These are phyloP conservation scores for Atherinomorus stipes DNA, from an alignment of 2,113 vertebrate genomes.

Conservation along the genomic window DNA sequence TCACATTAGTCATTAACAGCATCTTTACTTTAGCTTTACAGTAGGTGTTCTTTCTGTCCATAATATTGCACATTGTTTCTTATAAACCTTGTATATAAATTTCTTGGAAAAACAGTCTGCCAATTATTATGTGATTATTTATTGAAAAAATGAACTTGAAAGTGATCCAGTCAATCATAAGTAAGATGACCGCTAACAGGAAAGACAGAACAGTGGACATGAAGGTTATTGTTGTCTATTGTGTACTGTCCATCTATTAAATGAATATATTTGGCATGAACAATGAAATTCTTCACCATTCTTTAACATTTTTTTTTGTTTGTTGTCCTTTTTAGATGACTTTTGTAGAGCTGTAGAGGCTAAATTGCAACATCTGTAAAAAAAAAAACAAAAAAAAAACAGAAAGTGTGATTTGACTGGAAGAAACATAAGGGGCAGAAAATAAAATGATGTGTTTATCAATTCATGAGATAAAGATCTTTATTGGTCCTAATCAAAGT, in stretches of 20 bases:
- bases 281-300: conserved; percentile 29
- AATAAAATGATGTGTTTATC: background rate
- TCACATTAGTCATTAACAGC: conserved; percentile 34
- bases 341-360: background rate
- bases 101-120: conserved; percentile 30
- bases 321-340: conserved; percentile 9
- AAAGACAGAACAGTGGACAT: conserved; percentile 43
- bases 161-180: conserved; percentile 10
- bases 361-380: background rate
- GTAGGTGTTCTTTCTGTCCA: conserved; percentile 42
- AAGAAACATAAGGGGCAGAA: background rate
- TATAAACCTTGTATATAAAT: conserved; percentile 55
- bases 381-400: background rate
- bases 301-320: conserved; percentile 29
- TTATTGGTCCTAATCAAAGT: background rate
- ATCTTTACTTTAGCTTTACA: conserved; percentile 47
- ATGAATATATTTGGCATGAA: conserved; percentile 81
- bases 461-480: background rate
- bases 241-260: conserved; percentile 72
- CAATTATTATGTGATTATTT: conserved; percentile 38
- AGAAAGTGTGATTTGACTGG: background rate
- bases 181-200: conserved; percentile 5
- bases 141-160: conserved; percentile 12
- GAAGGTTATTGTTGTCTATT: conserved; percentile 58
- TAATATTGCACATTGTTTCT: conserved; percentile 42